Evolutionary conservation across 2,888 invertebrate species (phyloP), one percentile per base, ranked within the genome.

Genomic region (Amblyteles armatorius): DNA sequence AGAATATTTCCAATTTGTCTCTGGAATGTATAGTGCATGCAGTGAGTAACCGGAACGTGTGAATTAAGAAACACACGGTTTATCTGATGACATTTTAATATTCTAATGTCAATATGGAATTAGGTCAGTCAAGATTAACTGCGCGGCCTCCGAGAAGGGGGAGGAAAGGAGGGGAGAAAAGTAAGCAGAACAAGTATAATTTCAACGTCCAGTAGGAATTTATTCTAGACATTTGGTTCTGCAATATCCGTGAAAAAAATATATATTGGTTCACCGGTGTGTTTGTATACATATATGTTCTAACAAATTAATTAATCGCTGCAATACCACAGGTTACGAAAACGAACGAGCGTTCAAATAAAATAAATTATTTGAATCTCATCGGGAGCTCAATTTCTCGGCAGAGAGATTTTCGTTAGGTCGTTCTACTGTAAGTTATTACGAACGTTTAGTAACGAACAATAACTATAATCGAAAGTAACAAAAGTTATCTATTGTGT

Each of bases 151-250:
- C 48, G 57, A 55, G 22, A 3, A 40, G 0, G 44, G 16, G 50
- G 48, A 3, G n/a, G 9, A 36, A 65, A 22, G 44, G 3, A 19
- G 26, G 26, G 4, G 57, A 3, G 11, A 0, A 65, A 26, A 50
- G 57, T 63, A 7, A 50, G 40, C 33, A 44, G 76, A 76, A 19
- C 13, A 57, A 74, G 5, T 65, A 68, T 50, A 69, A 29, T 68
- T 82, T 73, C 22, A 89, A 88, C 86, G 57, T 88, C 57, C 77
- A 85, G 80, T 87, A 83, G 19, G 78, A 67, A 79, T 90, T 90
- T 90, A 90, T 89, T 90, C 68, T 55, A 88, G 87, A 88, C 84
- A 82, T 89, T 87, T 82, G 88, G 80, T 87, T 71, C 55, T 78
- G 86, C 82, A 71, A 87, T 82, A 79, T 73, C 74, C 52, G 48